phyloP scores from a whole-genome alignment of 2,888 invertebrate genomes.

The Dicranocentrus wangi region DNA sequence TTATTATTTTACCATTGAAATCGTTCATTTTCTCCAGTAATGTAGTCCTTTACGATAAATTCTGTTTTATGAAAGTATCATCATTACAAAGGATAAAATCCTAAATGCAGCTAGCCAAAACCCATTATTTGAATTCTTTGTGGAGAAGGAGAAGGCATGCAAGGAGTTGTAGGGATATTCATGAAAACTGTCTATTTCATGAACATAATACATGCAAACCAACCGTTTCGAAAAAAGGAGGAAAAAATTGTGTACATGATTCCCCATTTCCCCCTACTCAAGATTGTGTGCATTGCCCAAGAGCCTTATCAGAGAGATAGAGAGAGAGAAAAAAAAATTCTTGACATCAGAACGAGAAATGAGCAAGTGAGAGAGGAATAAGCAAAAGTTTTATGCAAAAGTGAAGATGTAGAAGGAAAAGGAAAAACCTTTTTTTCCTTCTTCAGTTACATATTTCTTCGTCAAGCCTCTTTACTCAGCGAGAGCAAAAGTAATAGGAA shows the following conservation, averaged over 20 bases:
- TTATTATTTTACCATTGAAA: slow-evolving; percentile 28
- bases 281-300: slow-evolving; percentile 2
- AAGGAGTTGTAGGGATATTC: neutral
- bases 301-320: neutral
- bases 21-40: slow-evolving; percentile 47
- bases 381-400: slow-evolving; percentile 2
- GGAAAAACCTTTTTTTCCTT: slow-evolving; percentile 19
- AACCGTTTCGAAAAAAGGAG: slow-evolving; percentile 13
- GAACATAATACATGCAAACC: slow-evolving; percentile 27
- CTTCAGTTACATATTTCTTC: slow-evolving; percentile 14
- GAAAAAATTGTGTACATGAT: neutral
- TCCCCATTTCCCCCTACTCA: neutral
- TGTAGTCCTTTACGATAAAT: slow-evolving; percentile 28
- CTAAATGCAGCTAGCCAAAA: slow-evolving; percentile 45
- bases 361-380: neutral
- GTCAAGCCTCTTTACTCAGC: slow-evolving; percentile 1
- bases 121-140: slow-evolving; percentile 31
- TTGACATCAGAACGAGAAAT: slow-evolving; percentile 21
- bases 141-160: neutral
- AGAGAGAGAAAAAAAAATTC: too few relatives aligned
- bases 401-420: neutral
- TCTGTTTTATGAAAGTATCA: slow-evolving; percentile 34
- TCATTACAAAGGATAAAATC: slow-evolving; percentile 33
- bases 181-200: slow-evolving; percentile 18
- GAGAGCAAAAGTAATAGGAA: slow-evolving; percentile 20